A percentile compares a stretch with the other conserved stretches of the same genome.
These are phyloP conservation scores for Heliocidaris erythrogramma DNA, from an alignment of 35 echinoderm and acorn worm species.

Conservation along the genomic window DNA sequence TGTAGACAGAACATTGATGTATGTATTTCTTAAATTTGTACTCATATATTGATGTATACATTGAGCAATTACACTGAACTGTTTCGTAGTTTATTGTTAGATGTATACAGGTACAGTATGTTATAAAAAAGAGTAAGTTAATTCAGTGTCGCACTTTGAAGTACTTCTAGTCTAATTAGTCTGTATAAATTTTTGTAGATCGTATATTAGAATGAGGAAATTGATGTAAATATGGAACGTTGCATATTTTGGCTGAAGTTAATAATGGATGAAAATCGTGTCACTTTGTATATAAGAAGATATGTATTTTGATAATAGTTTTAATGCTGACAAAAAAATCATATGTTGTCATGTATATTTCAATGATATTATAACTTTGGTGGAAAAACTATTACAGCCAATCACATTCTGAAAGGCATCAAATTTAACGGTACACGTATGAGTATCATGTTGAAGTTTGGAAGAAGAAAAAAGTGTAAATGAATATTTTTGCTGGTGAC, in stretches of 20 bases:
- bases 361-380: neutral
- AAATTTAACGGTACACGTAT: too few species aligned
- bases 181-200: neutral
- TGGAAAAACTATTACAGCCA: too few species aligned
- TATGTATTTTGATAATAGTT: neutral
- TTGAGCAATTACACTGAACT: neutral
- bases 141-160: neutral
- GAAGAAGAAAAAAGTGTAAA: too few species aligned
- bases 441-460: too few species aligned
- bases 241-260: conserved; percentile 10
- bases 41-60: neutral
- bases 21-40: neutral
- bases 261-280: neutral
- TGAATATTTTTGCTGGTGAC: too few species aligned
- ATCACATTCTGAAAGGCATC: too few species aligned
- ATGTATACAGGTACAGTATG: neutral
- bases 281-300: neutral
- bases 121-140: neutral
- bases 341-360: neutral
- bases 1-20: neutral
- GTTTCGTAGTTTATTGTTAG: neutral
- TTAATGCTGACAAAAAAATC: neutral
- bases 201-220: neutral
- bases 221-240: neutral
- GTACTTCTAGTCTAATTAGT: neutral